Conservation (phyloP, 1,140 invertebrate species). For the Pachypsylla venusta region DNA sequence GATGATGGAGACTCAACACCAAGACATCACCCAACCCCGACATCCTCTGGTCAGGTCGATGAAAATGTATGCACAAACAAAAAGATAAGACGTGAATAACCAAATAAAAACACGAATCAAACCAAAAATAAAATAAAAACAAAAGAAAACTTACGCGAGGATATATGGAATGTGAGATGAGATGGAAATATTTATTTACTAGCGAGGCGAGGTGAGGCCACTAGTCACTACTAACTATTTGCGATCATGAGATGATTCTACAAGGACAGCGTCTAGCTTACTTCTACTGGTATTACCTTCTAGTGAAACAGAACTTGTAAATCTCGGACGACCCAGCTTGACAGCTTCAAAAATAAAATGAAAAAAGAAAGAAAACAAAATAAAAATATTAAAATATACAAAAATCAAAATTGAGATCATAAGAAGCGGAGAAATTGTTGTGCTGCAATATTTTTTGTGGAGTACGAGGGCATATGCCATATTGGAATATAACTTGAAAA, state of each 20-base stretch:
- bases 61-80: too few species aligned
- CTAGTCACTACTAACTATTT: constrained; percentile 1
- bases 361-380: constrained; percentile 15
- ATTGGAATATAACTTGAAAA: too few species aligned
- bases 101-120: too few species aligned
- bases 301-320: constrained; percentile 23
- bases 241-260: neutral
- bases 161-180: too few species aligned
- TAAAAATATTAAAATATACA: constrained; percentile 10
- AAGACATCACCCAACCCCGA: too few species aligned
- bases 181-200: neutral
- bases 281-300: constrained; percentile 25
- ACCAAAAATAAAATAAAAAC: neutral
- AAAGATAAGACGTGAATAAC: too few species aligned
- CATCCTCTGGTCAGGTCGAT: too few species aligned
- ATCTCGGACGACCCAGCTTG: constrained; percentile 23
- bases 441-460: too few species aligned
- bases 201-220: neutral
- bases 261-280: too few species aligned
- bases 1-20: too few species aligned
- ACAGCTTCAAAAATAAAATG: constrained; percentile 22
- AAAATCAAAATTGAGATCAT: constrained; percentile 6
- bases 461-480: too few species aligned
- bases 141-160: constrained; percentile 12
- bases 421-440: constrained; percentile 13